Conservation (phyloP, 2,888 invertebrate genomes). For the Adelphocoris suturalis region DNA sequence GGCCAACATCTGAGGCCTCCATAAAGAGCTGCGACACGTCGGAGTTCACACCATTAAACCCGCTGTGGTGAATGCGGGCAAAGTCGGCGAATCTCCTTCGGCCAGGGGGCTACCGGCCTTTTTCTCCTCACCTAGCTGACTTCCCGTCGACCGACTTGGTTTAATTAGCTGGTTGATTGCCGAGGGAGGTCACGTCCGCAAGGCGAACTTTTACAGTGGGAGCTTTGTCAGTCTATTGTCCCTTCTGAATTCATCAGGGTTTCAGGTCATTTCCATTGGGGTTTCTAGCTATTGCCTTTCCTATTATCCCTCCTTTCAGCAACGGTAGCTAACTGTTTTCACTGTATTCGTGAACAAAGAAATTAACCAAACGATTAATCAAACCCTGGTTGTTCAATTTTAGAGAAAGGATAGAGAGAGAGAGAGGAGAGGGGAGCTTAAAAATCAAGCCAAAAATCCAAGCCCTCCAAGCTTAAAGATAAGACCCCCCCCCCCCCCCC, state of each 20-base stretch:
- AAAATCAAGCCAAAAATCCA: no score
- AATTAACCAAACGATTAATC: no score
- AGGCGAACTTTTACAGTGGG: constrained; percentile 6
- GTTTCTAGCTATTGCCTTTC: no score
- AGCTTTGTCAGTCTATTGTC: constrained; percentile 24
- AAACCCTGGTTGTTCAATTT: no score
- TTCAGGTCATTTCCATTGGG: constrained; percentile 2
- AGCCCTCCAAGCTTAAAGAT: no score
- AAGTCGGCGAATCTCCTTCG: constrained; percentile 15
- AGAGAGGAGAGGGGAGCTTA: no score
- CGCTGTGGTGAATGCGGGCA: not conserved
- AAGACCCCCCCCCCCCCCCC: no score
- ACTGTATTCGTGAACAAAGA: no score
- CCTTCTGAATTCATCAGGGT: constrained; percentile 7
- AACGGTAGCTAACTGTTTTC: no score
- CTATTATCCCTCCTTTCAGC: no score
- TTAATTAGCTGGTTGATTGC: constrained; percentile 39
- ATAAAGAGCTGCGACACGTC: not conserved
- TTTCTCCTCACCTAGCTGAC: not conserved
- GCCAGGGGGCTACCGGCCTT: not conserved
- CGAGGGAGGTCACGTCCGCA: constrained; percentile 22
- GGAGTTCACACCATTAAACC: constrained; percentile 32
- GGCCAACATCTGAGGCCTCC: no score
- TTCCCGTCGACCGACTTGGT: not conserved
- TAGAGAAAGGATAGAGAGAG: no score